phyloP scores from a whole-genome alignment of 2,888 invertebrate species.

The Philereme transversata region DNA sequence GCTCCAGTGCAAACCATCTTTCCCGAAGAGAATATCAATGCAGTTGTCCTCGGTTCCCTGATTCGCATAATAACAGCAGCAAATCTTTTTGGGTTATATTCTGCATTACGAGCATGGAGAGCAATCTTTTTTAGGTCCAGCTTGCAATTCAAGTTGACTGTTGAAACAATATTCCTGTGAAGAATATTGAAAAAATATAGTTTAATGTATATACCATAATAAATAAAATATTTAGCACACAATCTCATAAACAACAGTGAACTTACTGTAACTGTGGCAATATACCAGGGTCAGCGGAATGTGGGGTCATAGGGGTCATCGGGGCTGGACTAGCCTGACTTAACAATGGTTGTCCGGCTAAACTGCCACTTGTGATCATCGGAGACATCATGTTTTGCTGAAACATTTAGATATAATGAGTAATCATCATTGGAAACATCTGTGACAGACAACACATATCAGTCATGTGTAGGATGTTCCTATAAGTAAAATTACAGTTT shows the following conservation, averaged over 20 bases:
- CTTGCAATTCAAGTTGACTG: slow-evolving; percentile 97
- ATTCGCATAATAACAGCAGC: slow-evolving; percentile 99
- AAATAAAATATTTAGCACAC: too few species aligned
- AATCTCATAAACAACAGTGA: not conserved
- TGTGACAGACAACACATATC: slow-evolving; percentile 2
- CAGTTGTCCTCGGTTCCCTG: slow-evolving; percentile 93
- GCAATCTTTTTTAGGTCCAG: slow-evolving; percentile 98
- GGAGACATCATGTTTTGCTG: slow-evolving; percentile 95
- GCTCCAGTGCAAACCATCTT: slow-evolving; percentile 94
- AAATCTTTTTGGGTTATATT: slow-evolving; percentile 99
- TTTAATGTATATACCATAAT: not conserved
- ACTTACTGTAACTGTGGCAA: slow-evolving; percentile 95
- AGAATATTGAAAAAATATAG: slow-evolving; percentile 14
- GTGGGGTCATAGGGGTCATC: slow-evolving; percentile 95
- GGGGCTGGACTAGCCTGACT: slow-evolving; percentile 90
- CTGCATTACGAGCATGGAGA: slow-evolving; percentile 98
- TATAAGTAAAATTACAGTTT: slow-evolving; percentile 3
- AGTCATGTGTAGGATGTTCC: not conserved
- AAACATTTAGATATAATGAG: slow-evolving; percentile 9
- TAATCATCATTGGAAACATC: not conserved
- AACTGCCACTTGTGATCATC: slow-evolving; percentile 85
- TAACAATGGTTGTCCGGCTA: slow-evolving; percentile 85
- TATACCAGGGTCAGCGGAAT: slow-evolving; percentile 96
- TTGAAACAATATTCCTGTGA: slow-evolving; percentile 97
- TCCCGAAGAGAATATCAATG: slow-evolving; percentile 91